A percentile compares a stretch with the other conserved stretches of the same genome.
Conservation (phyloP, 2,113 vertebrate genomes). For the Dasyurus viverrinus region DNA sequence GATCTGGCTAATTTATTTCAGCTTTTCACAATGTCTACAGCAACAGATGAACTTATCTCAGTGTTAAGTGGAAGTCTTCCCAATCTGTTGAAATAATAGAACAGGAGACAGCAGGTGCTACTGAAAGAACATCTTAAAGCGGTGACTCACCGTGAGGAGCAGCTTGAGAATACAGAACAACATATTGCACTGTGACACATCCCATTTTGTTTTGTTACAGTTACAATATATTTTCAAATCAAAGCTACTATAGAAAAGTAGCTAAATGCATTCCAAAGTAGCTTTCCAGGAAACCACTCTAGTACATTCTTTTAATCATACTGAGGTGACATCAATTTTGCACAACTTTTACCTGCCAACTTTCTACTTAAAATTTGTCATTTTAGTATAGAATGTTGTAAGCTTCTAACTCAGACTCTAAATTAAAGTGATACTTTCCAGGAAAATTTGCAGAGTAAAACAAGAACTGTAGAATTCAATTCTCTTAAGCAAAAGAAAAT, state of each 20-base stretch:
- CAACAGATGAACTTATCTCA: conserved; percentile 59
- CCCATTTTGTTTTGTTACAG: conserved; percentile 41
- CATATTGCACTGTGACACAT: conserved; percentile 51
- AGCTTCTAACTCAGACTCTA: conserved; percentile 24
- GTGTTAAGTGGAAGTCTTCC: conserved; percentile 69
- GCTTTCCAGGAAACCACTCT: conserved; percentile 63
- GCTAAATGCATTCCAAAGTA: conserved; percentile 46
- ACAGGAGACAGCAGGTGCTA: conserved; percentile 72
- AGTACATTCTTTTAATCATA: conserved; percentile 44
- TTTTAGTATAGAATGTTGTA: conserved; percentile 26
- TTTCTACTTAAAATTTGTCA: conserved; percentile 13
- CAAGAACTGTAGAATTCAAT: conserved; percentile 36
- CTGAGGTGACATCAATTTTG: conserved; percentile 28
- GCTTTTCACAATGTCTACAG: conserved; percentile 39
- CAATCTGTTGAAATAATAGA: conserved; percentile 68
- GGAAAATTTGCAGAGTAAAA: neutral
- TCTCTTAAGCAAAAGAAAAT: conserved; percentile 30
- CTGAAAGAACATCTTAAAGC: conserved; percentile 54
- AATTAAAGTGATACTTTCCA: conserved; percentile 35
- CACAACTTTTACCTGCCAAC: conserved; percentile 26
- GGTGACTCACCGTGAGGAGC: conserved; percentile 51
- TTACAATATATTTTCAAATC: conserved; percentile 33
- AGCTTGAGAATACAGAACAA: conserved; percentile 49
- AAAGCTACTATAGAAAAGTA: conserved; percentile 49
- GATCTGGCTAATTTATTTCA: conserved; percentile 53